Conservation (phyloP, 1,140 invertebrate genomes). For the Coenobita brevimanus region DNA sequence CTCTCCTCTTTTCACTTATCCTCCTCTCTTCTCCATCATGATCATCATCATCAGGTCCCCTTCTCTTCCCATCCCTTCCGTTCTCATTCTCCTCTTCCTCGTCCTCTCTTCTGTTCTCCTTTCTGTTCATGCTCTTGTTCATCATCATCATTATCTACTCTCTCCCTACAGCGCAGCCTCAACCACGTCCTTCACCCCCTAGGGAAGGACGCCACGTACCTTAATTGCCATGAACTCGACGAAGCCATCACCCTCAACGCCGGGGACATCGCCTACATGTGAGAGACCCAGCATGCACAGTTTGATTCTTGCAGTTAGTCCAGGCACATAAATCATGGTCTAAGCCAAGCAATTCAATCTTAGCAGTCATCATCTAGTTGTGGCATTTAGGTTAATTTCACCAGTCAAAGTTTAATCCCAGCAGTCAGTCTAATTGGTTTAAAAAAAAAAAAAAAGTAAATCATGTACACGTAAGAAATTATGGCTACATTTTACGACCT, state of each 20-base stretch:
- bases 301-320: no score
- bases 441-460: no score
- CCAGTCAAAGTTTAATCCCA: no score
- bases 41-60: not conserved
- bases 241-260: not conserved
- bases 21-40: not conserved
- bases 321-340: no score
- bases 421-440: no score
- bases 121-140: not conserved
- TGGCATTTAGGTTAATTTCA: no score
- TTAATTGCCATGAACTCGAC: slow-evolving; percentile 1
- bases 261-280: slow-evolving; percentile 18
- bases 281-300: no score
- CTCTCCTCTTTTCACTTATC: not conserved
- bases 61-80: not conserved
- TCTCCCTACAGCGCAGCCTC: not conserved
- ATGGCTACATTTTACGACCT: no score
- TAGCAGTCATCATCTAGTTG: no score
- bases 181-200: not conserved
- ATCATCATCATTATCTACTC: not conserved
- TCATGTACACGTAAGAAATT: no score
- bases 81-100: not conserved
- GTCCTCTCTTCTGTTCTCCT: not conserved
- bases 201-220: not conserved
- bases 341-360: no score